These are phyloP conservation scores for Alectoris magna DNA, from an alignment of 2,797 vertebrate genomes.

Conservation along the genomic window DNA sequence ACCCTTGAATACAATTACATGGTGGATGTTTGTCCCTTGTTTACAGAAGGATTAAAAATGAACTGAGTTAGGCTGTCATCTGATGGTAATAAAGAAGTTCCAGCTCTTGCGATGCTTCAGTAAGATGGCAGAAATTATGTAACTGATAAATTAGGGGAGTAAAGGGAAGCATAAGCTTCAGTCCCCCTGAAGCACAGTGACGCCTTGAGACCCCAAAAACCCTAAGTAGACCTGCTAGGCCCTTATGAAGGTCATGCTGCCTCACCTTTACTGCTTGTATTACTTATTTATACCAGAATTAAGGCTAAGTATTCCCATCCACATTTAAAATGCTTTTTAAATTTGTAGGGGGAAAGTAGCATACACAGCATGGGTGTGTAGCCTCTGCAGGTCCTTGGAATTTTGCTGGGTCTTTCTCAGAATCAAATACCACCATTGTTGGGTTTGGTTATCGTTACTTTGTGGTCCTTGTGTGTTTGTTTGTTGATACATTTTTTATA, in stretches of 20 bases:
- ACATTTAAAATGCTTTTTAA: not conserved
- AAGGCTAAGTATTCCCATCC: not conserved
- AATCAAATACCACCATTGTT: not conserved
- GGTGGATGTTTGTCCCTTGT: not conserved
- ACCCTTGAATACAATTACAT: not conserved
- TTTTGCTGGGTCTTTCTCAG: not conserved
- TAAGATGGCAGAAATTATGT: not conserved
- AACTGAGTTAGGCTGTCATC: not conserved
- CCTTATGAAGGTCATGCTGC: not conserved
- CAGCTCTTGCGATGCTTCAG: not conserved
- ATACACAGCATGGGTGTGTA: fast-evolving
- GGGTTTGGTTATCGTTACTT: not conserved
- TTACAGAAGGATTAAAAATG: not conserved
- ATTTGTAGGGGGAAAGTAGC: not conserved
- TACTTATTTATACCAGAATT: not conserved
- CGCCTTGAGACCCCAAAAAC: not conserved
- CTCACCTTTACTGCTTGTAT: not conserved
- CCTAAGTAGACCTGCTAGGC: not conserved
- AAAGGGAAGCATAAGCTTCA: not conserved
- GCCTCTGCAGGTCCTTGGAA: not conserved
- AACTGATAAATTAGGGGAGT: not conserved
- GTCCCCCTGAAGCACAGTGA: not conserved
- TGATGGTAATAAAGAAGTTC: not conserved
- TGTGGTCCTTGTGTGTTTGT: not conserved
- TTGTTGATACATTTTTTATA: not conserved